A percentile compares a stretch with the other conserved stretches of the same genome.
Conservation (phyloP, 92 coral and sea anemone species). For the Paragorgia papillata region DNA sequence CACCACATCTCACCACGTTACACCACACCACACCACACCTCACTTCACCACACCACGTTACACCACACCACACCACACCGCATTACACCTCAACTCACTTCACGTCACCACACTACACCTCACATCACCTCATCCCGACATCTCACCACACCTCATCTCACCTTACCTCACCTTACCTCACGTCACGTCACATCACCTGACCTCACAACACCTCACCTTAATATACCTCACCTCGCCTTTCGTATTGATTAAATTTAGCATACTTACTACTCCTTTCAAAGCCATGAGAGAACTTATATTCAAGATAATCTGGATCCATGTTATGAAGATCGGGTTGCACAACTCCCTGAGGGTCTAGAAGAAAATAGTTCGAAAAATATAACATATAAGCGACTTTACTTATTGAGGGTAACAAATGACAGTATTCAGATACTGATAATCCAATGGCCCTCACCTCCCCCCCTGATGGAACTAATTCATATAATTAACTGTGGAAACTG, state of each 20-base stretch:
- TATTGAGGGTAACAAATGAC: too few relatives aligned
- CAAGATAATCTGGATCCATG: slow-evolving; percentile 71
- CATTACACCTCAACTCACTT: slow-evolving; percentile 2
- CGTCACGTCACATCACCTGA: too few relatives aligned
- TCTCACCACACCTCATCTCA: too few relatives aligned
- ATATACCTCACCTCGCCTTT: too few relatives aligned
- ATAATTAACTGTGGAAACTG: too few relatives aligned
- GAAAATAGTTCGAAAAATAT: too few relatives aligned
- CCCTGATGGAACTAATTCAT: too few relatives aligned
- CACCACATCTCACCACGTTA: background rate
- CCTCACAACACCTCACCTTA: too few relatives aligned
- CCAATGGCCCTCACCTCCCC: too few relatives aligned
- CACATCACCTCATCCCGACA: background rate
- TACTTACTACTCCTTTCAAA: slow-evolving; percentile 71
- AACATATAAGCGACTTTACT: too few relatives aligned
- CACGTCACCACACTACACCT: slow-evolving; percentile 7
- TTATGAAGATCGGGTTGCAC: slow-evolving; percentile 81
- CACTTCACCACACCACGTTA: background rate
- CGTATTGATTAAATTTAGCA: slow-evolving; percentile 6
- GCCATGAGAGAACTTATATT: slow-evolving; percentile 80
- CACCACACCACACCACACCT: slow-evolving; percentile 13
- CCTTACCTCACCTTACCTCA: too few relatives aligned
- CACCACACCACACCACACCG: slow-evolving; percentile 3
- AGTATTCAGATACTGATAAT: too few relatives aligned
- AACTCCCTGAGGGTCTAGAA: slow-evolving; percentile 65